Conservation (phyloP, 2,113 vertebrate genomes). For the Hipposideros armiger region DNA sequence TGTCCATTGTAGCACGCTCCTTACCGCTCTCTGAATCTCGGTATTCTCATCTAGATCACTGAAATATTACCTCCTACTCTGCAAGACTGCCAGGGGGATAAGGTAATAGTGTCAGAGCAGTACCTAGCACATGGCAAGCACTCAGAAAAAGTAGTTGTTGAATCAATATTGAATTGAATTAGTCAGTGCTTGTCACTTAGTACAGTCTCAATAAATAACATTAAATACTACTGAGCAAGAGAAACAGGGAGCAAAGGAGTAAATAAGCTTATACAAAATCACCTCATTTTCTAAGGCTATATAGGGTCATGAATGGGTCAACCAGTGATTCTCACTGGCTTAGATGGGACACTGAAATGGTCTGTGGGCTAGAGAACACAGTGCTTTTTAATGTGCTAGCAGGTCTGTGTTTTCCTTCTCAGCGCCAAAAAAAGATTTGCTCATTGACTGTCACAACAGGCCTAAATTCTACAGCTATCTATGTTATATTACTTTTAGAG, state of each 20-base stretch:
- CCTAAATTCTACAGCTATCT: neutral
- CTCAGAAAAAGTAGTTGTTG: neutral
- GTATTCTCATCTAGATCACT: neutral
- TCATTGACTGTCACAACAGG: neutral
- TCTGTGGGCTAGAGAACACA: neutral
- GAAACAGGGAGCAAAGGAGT: neutral
- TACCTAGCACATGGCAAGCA: neutral
- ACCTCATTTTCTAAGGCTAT: neutral
- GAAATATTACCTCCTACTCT: neutral
- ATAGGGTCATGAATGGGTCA: neutral
- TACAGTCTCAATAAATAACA: too few species aligned
- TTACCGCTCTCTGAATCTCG: neutral
- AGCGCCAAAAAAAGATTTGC: neutral
- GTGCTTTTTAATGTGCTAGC: neutral
- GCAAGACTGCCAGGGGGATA: neutral
- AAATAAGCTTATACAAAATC: neutral
- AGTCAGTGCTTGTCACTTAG: neutral
- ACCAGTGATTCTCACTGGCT: neutral
- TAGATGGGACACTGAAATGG: neutral
- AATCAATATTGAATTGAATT: neutral
- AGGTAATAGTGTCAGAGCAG: neutral
- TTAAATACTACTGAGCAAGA: neutral
- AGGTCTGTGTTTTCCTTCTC: neutral
- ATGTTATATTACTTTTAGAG: neutral
- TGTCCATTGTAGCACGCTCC: accelerated